Conservation (phyloP, 2,888 invertebrate species). For the Leptopilina drosophilae region DNA sequence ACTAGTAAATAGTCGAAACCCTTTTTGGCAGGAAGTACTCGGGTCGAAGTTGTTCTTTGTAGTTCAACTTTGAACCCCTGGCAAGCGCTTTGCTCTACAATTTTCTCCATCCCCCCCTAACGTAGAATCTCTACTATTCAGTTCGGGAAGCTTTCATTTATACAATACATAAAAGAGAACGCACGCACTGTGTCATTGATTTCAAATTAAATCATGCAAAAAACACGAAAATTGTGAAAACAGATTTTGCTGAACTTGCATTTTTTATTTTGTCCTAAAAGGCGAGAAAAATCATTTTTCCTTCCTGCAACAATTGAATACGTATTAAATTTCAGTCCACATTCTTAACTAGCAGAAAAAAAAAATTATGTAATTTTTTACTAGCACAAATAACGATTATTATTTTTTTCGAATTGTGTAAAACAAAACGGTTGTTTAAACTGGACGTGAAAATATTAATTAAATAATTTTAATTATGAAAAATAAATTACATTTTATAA, state of each 20-base stretch:
- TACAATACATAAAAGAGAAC: background rate
- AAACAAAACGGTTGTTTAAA: too few relatives aligned
- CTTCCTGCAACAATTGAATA: too few relatives aligned
- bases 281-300: too few relatives aligned
- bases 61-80: slow-evolving; percentile 38
- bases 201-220: background rate
- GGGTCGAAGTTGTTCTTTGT: slow-evolving; percentile 24
- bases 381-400: too few relatives aligned
- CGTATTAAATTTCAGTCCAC: too few relatives aligned
- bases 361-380: too few relatives aligned
- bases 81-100: slow-evolving; percentile 31
- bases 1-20: slow-evolving; percentile 18
- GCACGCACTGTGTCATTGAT: slow-evolving; percentile 27
- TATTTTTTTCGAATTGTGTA: too few relatives aligned
- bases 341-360: too few relatives aligned
- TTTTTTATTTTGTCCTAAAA: background rate
- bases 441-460: too few relatives aligned
- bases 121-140: slow-evolving; percentile 27
- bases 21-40: slow-evolving; percentile 25
- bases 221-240: background rate
- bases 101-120: slow-evolving; percentile 22
- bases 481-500: too few relatives aligned
- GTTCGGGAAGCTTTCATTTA: slow-evolving; percentile 18
- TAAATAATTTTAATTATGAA: too few relatives aligned
- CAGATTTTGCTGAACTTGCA: background rate